Conservation (phyloP, 1,140 invertebrate genomes). For the Halyomorpha halys region DNA sequence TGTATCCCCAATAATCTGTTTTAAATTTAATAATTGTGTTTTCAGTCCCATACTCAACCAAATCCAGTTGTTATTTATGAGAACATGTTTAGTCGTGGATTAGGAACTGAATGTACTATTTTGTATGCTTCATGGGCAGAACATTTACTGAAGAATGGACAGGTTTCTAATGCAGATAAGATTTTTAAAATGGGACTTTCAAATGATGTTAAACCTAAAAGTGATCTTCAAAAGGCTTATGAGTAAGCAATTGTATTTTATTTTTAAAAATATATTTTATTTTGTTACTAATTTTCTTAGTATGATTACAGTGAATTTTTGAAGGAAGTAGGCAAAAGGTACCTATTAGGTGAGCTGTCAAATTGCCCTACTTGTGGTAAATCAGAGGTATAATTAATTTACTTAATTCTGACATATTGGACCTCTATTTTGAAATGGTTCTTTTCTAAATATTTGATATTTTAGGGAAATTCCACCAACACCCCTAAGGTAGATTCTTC, state of each 20-base stretch:
- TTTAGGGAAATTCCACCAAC: too few relatives aligned
- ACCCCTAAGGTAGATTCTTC: too few relatives aligned
- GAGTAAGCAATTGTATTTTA: not conserved
- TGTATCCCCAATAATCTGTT: not conserved
- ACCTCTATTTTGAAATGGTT: too few relatives aligned
- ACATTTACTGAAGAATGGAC: not conserved
- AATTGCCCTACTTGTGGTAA: too few relatives aligned
- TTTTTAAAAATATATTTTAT: too few relatives aligned
- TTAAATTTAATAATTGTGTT: not conserved
- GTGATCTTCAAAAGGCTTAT: not conserved
- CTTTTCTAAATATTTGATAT: too few relatives aligned
- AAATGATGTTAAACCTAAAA: not conserved
- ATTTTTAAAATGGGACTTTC: conserved; percentile 2
- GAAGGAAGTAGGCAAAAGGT: too few relatives aligned
- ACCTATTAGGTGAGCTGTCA: too few relatives aligned
- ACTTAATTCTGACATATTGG: too few relatives aligned
- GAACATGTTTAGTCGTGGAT: not conserved
- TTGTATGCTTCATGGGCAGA: conserved; percentile 11
- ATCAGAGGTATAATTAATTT: too few relatives aligned
- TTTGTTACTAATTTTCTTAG: too few relatives aligned
- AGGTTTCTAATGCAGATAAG: not conserved
- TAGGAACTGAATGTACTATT: conserved; percentile 11
- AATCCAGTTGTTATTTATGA: not conserved
- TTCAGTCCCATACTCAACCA: not conserved
- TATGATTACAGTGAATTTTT: too few relatives aligned